Percentiles rank a stretch among this genome's conserved stretches.
Evolutionary conservation across 2,888 invertebrate species (phyloP).

Genomic region (Drosophila anomalata): DNA sequence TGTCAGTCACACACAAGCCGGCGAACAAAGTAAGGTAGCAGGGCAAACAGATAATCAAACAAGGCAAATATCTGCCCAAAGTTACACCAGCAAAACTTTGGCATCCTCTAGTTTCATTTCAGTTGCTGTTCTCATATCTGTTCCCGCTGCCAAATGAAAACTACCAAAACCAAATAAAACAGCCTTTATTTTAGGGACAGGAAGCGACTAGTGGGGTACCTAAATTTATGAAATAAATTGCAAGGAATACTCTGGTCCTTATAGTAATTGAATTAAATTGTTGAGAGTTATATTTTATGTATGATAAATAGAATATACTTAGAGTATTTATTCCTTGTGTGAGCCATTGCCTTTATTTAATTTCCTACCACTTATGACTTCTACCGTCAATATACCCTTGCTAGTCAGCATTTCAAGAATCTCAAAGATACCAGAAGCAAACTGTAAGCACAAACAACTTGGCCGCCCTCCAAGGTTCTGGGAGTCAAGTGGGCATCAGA

Average conservation of each 20-base stretch:
- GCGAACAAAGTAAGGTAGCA: constrained; percentile 6
- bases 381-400: constrained; percentile 16
- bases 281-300: too few species aligned
- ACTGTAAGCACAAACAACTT: constrained; percentile 40
- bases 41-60: constrained; percentile 70
- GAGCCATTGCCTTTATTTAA: too few species aligned
- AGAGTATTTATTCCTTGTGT: too few species aligned
- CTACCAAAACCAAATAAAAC: constrained; percentile 26
- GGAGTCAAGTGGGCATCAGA: constrained; percentile 42
- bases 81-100: constrained; percentile 57
- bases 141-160: constrained; percentile 36
- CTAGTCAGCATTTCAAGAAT: neutral
- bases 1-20: constrained; percentile 37
- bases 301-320: too few species aligned
- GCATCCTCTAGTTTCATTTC: constrained; percentile 41
- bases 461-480: constrained; percentile 35
- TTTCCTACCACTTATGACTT: neutral
- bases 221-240: neutral
- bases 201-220: constrained; percentile 2
- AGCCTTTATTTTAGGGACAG: neutral
- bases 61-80: constrained; percentile 60
- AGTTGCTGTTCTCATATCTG: constrained; percentile 21
- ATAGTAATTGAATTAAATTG: too few species aligned
- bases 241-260: neutral
- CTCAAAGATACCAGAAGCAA: constrained; percentile 17